These are phyloP conservation scores for Phortica okadai DNA, from an alignment of 2,888 invertebrate species.

Conservation along the genomic window DNA sequence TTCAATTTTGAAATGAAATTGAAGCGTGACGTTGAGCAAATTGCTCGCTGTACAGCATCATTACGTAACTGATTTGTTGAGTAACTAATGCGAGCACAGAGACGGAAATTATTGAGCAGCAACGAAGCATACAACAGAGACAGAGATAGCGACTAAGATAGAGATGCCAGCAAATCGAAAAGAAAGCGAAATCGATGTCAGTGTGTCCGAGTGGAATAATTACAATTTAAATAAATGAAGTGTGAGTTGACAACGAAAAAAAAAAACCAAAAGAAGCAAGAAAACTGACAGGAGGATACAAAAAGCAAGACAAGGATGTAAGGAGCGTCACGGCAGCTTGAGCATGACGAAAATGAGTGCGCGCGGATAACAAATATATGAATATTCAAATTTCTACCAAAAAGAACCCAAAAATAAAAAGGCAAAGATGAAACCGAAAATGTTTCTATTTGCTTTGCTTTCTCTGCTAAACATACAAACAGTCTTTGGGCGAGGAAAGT, in stretches of 20 bases:
- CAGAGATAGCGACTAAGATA: not conserved
- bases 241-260: not conserved
- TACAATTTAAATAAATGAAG: conserved; percentile 30
- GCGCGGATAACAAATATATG: not conserved
- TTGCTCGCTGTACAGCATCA: conserved; percentile 65
- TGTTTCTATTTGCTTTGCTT: not conserved
- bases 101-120: not conserved
- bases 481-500: not conserved
- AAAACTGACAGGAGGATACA: not conserved
- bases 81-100: conserved; percentile 27
- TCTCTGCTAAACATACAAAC: conserved; percentile 13
- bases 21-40: conserved; percentile 68
- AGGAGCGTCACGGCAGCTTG: not conserved
- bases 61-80: conserved; percentile 72
- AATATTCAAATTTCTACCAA: conserved; percentile 14
- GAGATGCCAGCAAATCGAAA: not conserved
- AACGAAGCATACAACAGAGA: too few species aligned
- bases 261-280: not conserved
- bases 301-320: not conserved
- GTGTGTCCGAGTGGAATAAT: conserved; percentile 35
- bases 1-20: conserved; percentile 66
- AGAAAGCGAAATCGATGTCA: conserved; percentile 34
- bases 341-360: not conserved
- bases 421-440: not conserved
- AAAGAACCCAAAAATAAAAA: not conserved